Conservation (phyloP, 2,113 vertebrate genomes). For the Limanda limanda region DNA sequence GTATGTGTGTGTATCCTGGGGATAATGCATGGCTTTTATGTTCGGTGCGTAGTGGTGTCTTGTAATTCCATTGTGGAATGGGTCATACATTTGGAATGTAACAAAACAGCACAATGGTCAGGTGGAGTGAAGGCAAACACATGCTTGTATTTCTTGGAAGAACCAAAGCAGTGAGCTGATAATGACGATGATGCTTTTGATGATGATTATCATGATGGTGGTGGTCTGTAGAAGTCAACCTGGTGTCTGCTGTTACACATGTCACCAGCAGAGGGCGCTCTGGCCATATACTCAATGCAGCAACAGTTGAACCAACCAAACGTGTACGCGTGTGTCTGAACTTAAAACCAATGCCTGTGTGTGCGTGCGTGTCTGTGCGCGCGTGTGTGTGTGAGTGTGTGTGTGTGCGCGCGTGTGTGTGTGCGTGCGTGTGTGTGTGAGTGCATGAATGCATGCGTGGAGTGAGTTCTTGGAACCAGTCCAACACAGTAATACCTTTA, state of each 20-base stretch:
- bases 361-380: not conserved
- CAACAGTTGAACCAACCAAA: slow-evolving; percentile 23
- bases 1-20: not conserved
- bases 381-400: slow-evolving; percentile 12
- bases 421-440: slow-evolving; percentile 17
- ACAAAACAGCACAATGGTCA: not conserved
- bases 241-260: slow-evolving; percentile 5
- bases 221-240: not conserved
- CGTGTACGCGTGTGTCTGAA: slow-evolving; percentile 6
- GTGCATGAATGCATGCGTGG: slow-evolving; percentile 22
- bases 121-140: not conserved
- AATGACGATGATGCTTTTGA: not conserved
- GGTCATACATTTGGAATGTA: not conserved
- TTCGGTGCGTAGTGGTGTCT: not conserved
- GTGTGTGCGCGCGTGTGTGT: slow-evolving; percentile 1
- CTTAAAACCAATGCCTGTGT: not conserved
- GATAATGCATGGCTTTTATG: not conserved
- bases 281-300: slow-evolving; percentile 48
- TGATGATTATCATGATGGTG: not conserved
- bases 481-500: slow-evolving; percentile 73
- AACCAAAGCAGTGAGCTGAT: not conserved
- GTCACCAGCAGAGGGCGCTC: slow-evolving; percentile 79
- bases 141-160: too few relatives aligned
- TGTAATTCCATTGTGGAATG: not conserved
- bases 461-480: slow-evolving; percentile 65